A percentile compares a stretch with the other conserved stretches of the same genome.
Evolutionary conservation across 2,888 invertebrate species (phyloP).

Genomic region (Cryptus viduatorius): DNA sequence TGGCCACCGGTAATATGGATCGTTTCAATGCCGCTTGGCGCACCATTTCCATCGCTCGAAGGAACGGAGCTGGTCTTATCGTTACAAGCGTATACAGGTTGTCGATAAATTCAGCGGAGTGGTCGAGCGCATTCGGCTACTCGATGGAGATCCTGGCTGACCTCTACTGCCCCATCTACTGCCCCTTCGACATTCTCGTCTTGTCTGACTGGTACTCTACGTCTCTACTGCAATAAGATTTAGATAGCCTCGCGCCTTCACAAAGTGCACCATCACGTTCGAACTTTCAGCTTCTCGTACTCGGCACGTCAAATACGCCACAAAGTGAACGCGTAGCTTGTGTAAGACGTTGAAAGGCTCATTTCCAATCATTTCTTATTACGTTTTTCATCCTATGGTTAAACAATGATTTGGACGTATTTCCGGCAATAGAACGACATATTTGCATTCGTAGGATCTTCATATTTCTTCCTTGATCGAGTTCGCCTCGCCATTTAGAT

Average conservation of each 20-base stretch:
- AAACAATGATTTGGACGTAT: background rate
- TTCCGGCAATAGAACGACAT: background rate
- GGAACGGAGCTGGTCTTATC: slow-evolving; percentile 63
- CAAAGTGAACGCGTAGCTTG: background rate
- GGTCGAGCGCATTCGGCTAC: slow-evolving; percentile 73
- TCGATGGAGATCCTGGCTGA: slow-evolving; percentile 43
- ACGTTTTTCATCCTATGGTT: background rate
- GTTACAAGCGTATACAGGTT: slow-evolving; percentile 78
- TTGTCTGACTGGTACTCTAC: slow-evolving; percentile 48
- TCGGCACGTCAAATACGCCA: background rate
- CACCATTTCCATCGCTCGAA: slow-evolving; percentile 69
- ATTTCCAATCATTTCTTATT: background rate
- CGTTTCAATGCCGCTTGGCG: slow-evolving; percentile 56
- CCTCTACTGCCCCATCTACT: slow-evolving; percentile 9
- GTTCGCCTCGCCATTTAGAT: background rate
- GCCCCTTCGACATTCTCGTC: slow-evolving; percentile 36
- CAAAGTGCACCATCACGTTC: slow-evolving; percentile 35
- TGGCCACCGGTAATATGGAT: slow-evolving; percentile 53
- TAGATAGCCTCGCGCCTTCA: slow-evolving; percentile 16
- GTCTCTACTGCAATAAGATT: slow-evolving; percentile 48
- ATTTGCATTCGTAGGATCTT: background rate
- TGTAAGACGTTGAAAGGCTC: background rate
- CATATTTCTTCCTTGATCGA: background rate
- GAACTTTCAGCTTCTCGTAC: slow-evolving; percentile 11
- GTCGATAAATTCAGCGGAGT: slow-evolving; percentile 83